Conservation (phyloP, 2,113 vertebrate genomes). For the Rostratula benghalensis region DNA sequence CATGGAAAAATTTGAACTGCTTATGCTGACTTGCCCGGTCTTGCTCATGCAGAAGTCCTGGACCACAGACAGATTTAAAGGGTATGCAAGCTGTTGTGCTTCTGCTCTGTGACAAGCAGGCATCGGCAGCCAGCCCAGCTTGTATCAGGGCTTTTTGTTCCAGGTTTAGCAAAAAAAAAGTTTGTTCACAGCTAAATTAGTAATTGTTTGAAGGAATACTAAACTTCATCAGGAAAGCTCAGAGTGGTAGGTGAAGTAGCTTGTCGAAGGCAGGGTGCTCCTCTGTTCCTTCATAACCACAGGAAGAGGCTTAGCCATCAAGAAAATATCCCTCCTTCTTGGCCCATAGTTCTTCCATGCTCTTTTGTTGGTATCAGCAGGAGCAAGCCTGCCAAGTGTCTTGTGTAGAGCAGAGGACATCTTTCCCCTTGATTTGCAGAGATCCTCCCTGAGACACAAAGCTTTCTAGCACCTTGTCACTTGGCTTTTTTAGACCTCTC, state of each 20-base stretch:
- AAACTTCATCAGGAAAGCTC: not conserved
- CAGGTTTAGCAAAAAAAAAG: not conserved
- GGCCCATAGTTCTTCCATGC: rapidly evolving
- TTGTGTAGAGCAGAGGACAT: not conserved
- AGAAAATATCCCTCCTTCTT: not conserved
- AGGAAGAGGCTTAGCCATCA: not conserved
- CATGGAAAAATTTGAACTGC: not conserved
- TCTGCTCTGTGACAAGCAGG: not conserved
- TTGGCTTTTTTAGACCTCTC: not conserved
- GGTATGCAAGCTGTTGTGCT: not conserved
- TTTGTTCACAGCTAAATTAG: not conserved
- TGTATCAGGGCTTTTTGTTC: not conserved
- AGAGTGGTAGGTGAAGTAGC: not conserved
- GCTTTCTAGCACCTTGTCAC: not conserved
- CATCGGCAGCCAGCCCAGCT: not conserved
- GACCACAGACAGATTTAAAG: not conserved
- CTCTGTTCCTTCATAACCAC: not conserved
- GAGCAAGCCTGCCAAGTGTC: not conserved
- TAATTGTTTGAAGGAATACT: not conserved
- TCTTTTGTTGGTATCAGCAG: not conserved
- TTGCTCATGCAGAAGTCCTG: not conserved
- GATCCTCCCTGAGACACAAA: not conserved
- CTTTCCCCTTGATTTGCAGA: not conserved
- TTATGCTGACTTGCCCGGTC: not conserved
- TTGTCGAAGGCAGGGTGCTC: not conserved